These are phyloP conservation scores for Heteromormyrus szaboi DNA, from an alignment of 2,797 vertebrate species.

Conservation along the genomic window DNA sequence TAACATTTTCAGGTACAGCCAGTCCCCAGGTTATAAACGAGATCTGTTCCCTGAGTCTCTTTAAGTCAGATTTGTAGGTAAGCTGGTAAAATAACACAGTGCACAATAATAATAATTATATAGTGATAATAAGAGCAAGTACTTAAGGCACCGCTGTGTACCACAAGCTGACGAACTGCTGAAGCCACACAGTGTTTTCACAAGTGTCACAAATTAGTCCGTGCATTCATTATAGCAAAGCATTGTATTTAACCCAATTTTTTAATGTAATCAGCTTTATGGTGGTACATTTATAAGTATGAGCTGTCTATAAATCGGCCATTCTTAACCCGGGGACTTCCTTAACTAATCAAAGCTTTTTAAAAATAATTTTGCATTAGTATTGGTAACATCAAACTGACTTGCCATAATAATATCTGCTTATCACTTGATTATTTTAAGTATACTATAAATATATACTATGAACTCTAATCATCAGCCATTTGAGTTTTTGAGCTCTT, in stretches of 20 bases:
- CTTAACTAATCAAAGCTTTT: neutral
- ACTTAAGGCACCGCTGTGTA: neutral
- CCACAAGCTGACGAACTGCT: neutral
- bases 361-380: neutral
- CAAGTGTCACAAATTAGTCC: neutral
- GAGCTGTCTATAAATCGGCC: neutral
- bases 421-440: neutral
- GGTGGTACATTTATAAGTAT: neutral
- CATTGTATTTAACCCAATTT: neutral
- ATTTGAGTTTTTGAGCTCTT: neutral
- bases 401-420: neutral
- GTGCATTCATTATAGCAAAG: neutral
- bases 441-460: neutral
- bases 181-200: neutral
- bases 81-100: neutral
- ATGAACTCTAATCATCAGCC: neutral
- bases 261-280: neutral
- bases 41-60: neutral
- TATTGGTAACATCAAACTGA: neutral
- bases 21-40: neutral
- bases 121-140: neutral
- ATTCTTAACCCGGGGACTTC: neutral
- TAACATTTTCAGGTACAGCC: neutral
- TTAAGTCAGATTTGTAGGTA: neutral
- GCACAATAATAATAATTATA: neutral